Base-by-base conservation (phyloP, 2,888 invertebrate species). In the Alitta virens region DNA sequence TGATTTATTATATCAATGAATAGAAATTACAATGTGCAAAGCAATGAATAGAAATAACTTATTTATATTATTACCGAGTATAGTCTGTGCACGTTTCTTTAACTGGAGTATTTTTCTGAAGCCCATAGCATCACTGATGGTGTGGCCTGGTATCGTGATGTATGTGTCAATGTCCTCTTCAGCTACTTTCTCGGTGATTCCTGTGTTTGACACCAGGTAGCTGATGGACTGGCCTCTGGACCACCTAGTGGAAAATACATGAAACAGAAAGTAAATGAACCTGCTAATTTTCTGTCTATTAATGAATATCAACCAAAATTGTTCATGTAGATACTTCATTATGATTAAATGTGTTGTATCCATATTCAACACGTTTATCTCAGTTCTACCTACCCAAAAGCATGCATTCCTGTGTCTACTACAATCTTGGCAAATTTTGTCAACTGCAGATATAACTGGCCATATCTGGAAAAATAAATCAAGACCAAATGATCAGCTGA, bases 351-450 rank as follows among this genome's bases (percentile, higher is more conserved):
- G n/a, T n/a, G n/a, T n/a, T n/a, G n/a, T n/a, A n/a, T n/a, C n/a
- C n/a, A n/a, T n/a, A n/a, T n/a, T n/a, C n/a, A n/a, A n/a, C n/a
- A n/a, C n/a, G n/a, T n/a, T n/a, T n/a, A n/a, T 55, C 26, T 12
- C 9, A 23, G 23, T n/a, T 18, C n/a, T 33, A 43, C 57, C 40
- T 62, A 66, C 66, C 64, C 60, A 14, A 62, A n/a, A 16, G 59
- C 62, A 54, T 66, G 66, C 40, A 66, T 62, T 18, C 66, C 66
- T 2, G 64, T 64, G 26, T 66, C 66, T 5, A 64, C 53, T 18
- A 64, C 62, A 46, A 62, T 42, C 21, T 62, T 54, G 16, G 55
- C 46, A 16, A 63, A 62, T n/a, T 53, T 55, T 26, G 55, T 60
- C n/a, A 66, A 54, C 38, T 64, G 59, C 5, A 63, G 62, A n/a